Conservation (phyloP, 2,113 vertebrate genomes). For the Tympanuchus pallidicinctus region DNA sequence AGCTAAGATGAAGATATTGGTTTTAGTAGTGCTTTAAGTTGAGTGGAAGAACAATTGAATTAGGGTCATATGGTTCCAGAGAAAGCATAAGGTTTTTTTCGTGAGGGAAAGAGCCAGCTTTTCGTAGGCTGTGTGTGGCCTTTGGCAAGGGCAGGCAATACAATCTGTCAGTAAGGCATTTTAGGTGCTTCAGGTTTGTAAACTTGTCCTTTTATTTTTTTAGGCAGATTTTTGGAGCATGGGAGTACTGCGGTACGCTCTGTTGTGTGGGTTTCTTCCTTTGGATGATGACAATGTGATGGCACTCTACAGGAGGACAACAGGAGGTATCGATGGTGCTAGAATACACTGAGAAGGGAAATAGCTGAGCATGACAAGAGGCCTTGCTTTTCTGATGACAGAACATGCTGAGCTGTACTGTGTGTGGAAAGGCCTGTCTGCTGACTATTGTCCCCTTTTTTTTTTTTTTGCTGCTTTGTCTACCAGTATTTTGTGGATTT, state of each 20-base stretch:
- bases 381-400: not conserved
- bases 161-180: not conserved
- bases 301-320: constrained; percentile 92
- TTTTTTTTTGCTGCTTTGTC: not conserved
- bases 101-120: not conserved
- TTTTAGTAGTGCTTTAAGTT: not conserved
- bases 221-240: constrained; percentile 99
- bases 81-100: not conserved
- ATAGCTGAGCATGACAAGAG: not conserved
- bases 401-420: not conserved
- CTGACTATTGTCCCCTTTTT: not conserved
- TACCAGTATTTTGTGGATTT: not conserved
- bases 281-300: constrained; percentile 95
- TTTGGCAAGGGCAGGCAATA: not conserved
- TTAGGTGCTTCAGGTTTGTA: not conserved
- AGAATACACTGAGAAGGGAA: not conserved
- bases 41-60: not conserved
- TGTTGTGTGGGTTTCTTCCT: constrained; percentile 94
- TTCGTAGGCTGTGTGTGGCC: not conserved
- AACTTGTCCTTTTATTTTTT: not conserved
- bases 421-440: not conserved
- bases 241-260: constrained; percentile 93
- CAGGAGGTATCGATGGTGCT: constrained; percentile 73
- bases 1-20: not conserved
- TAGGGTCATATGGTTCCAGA: too few species aligned